Evolutionary conservation across 2,888 invertebrate genomes (phyloP), one percentile per base, ranked within the genome.

Genomic region (Reticulitermes lucifugus): DNA sequence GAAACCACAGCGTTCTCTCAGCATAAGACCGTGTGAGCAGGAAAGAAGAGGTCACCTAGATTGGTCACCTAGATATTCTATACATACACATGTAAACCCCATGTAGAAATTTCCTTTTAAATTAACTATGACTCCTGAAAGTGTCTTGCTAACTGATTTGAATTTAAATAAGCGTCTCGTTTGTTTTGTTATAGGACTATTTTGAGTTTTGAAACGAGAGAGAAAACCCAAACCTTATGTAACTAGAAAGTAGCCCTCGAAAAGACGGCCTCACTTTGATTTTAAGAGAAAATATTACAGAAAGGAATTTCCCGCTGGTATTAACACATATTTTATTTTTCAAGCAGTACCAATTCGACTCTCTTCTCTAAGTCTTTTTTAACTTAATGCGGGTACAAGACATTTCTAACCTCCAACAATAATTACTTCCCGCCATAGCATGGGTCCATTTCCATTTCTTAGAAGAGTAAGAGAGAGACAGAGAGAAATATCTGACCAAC

Each of bases 311-410:
- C 29, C 43, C 79, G 22, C 22, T 25, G 51, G n/a, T 51, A 79
- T 79, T 79, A 51, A 79, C 79, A 79, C 51, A 77, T 43, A 51
- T 79, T 79, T 79, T 79, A n/a, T 79, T 51, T 79, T 25, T 51
- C 51, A 79, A 51, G 51, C 51, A 79, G 51, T 29, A 79, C 2
- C 51, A 79, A 79, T 79, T 65, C 25, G 2, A n/a, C 25, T 73
- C 41, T 35, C 21, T 73, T 41, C n/a, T 25, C 14, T 41, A 21
- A 35, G 35, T 35, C 14, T 14, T 22, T 80, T 22, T 21, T 29
- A 46, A 55, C 60, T 59, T 80, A 80, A 80, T 60, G 80, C 60
- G 60, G 46, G 22, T 80, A 80, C 60, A 80, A 55, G 80, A 80
- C 35, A 80, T 60, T 80, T 41, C 41, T 14, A 22, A 60, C 29